These are phyloP conservation scores for Phenacoccus solenopsis DNA, from an alignment of 1,140 invertebrate genomes.

Conservation along the genomic window DNA sequence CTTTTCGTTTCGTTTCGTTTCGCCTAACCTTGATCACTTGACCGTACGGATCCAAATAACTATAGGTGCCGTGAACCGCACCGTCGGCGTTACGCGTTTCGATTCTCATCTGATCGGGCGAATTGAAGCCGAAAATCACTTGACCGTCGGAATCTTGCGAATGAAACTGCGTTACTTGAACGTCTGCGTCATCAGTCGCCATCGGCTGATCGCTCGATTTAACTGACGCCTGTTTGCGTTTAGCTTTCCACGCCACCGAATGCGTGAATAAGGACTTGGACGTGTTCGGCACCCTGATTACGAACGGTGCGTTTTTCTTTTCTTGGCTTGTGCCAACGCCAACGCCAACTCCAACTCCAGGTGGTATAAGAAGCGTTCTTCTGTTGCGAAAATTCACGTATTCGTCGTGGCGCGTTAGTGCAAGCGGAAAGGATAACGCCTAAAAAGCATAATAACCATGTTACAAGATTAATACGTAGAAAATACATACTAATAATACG, in stretches of 20 bases:
- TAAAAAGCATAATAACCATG: too few species aligned
- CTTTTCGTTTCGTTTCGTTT: too few species aligned
- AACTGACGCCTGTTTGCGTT: background rate
- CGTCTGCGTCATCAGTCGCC: background rate
- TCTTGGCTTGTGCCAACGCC: background rate
- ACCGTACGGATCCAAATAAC: conserved; percentile 32
- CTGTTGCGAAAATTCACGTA: background rate
- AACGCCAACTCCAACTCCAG: background rate
- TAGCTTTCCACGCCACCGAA: background rate
- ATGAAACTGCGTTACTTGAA: conserved; percentile 24
- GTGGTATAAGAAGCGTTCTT: background rate
- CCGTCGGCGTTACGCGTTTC: conserved; percentile 31
- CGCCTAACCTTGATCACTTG: conserved; percentile 31
- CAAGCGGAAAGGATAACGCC: background rate
- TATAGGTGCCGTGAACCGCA: conserved; percentile 33
- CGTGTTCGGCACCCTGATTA: background rate
- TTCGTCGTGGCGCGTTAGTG: background rate
- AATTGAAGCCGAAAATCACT: conserved; percentile 27
- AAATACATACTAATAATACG: too few species aligned
- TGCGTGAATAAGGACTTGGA: background rate
- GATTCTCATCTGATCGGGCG: conserved; percentile 27
- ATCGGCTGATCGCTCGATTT: background rate
- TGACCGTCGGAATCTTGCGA: conserved; percentile 26
- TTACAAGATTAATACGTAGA: too few species aligned
- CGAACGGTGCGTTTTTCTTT: background rate